These are phyloP conservation scores for Crocidura indochinensis DNA, from an alignment of 2,797 vertebrate genomes.

Conservation along the genomic window DNA sequence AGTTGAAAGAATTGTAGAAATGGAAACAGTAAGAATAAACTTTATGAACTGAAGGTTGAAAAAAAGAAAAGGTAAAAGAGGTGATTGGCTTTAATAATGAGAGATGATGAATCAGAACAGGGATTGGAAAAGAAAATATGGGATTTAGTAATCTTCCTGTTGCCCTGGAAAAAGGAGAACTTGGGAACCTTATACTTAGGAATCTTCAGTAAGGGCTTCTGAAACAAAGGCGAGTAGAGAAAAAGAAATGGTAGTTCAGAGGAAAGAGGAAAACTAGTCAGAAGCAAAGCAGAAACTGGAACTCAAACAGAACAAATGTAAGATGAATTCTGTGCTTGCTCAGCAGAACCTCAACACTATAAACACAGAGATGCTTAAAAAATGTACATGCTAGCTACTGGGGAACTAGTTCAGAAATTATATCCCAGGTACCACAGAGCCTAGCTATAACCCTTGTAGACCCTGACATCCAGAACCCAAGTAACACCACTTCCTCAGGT, in stretches of 20 bases:
- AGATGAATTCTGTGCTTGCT: not conserved
- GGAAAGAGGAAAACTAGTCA: not conserved
- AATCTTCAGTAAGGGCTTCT: not conserved
- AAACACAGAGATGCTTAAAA: not conserved
- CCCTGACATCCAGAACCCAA: too few species aligned
- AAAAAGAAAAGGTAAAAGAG: slow-evolving; percentile 31
- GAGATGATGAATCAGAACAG: not conserved
- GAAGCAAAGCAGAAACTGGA: not conserved
- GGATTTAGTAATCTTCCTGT: not conserved
- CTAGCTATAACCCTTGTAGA: too few species aligned
- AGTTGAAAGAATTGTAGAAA: not conserved
- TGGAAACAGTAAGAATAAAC: slow-evolving; percentile 37
- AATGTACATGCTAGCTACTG: not conserved
- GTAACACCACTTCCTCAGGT: too few species aligned
- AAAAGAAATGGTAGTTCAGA: not conserved
- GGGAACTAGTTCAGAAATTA: too few species aligned
- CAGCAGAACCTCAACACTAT: not conserved
- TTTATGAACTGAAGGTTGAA: slow-evolving; percentile 7
- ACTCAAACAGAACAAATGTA: not conserved
- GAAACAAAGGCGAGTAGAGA: not conserved
- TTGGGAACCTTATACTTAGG: not conserved
- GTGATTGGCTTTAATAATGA: slow-evolving; percentile 29
- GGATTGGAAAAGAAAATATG: not conserved
- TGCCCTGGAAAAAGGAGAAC: not conserved
- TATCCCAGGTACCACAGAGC: too few species aligned